Conservation (phyloP, 2,888 invertebrate genomes). For the Amphipyra tragopoginis region DNA sequence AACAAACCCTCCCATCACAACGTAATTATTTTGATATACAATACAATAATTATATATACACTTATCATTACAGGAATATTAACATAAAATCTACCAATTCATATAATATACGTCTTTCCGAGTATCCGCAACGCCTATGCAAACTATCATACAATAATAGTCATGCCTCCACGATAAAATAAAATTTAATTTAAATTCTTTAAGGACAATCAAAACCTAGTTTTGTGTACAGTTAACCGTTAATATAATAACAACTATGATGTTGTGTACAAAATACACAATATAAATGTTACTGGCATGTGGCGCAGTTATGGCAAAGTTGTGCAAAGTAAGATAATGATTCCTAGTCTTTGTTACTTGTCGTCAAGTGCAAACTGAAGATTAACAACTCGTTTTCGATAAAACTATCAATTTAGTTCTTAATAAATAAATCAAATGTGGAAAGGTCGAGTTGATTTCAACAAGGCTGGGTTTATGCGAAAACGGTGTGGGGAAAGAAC, state of each 20-base stretch:
- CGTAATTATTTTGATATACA: constrained; percentile 68
- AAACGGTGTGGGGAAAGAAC: too few species aligned
- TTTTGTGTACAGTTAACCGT: constrained; percentile 25
- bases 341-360: neutral
- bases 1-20: constrained; percentile 76
- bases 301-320: constrained; percentile 16
- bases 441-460: neutral
- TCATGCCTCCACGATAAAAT: constrained; percentile 34
- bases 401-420: neutral
- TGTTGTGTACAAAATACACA: constrained; percentile 46
- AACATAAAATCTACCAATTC: constrained; percentile 69
- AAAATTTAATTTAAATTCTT: constrained; percentile 44
- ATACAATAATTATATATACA: constrained; percentile 77
- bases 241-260: constrained; percentile 18
- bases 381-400: constrained; percentile 8
- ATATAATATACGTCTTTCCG: constrained; percentile 47
- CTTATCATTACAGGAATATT: constrained; percentile 81
- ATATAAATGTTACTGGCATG: constrained; percentile 26
- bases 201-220: constrained; percentile 33
- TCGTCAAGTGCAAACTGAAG: neutral
- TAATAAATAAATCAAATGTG: neutral
- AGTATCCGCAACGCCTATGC: constrained; percentile 32
- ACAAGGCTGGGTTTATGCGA: neutral
- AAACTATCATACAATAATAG: constrained; percentile 39
- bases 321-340: constrained; percentile 38